Evolutionary conservation across 2,113 vertebrate genomes (phyloP).

Genomic region (Tichodroma muraria): DNA sequence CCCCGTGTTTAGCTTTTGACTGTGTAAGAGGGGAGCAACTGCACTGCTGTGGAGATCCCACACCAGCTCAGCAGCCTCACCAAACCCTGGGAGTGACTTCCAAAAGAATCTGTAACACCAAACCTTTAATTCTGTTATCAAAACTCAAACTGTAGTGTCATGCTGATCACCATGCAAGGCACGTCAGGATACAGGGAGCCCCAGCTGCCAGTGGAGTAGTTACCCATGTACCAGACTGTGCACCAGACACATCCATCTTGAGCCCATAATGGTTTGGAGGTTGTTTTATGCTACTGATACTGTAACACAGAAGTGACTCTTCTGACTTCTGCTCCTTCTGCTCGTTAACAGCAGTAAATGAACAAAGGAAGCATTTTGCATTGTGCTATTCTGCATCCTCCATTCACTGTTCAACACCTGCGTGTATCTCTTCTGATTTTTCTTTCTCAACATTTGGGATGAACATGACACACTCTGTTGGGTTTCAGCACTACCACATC

Average conservation of each 20-base stretch:
- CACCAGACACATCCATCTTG: background rate
- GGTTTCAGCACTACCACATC: background rate
- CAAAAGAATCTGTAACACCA: background rate
- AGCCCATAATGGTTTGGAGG: background rate
- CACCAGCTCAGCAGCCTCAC: background rate
- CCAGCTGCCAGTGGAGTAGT: background rate
- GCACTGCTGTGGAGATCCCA: background rate
- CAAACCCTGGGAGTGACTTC: background rate
- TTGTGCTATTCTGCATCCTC: background rate
- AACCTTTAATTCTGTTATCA: background rate
- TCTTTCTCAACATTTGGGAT: background rate
- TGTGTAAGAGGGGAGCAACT: background rate
- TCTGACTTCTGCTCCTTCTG: background rate
- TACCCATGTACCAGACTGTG: fast-evolving
- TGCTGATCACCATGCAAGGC: background rate
- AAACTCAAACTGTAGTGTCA: background rate
- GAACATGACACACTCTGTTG: background rate
- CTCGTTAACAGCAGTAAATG: background rate
- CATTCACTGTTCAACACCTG: background rate
- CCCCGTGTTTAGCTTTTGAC: background rate
- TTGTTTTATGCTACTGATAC: background rate
- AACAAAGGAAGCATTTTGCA: background rate
- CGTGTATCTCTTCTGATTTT: background rate
- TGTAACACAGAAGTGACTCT: background rate
- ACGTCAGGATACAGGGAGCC: background rate